These are phyloP conservation scores for Rhinichthys klamathensis DNA, from an alignment of 2,113 vertebrate genomes.

Conservation along the genomic window DNA sequence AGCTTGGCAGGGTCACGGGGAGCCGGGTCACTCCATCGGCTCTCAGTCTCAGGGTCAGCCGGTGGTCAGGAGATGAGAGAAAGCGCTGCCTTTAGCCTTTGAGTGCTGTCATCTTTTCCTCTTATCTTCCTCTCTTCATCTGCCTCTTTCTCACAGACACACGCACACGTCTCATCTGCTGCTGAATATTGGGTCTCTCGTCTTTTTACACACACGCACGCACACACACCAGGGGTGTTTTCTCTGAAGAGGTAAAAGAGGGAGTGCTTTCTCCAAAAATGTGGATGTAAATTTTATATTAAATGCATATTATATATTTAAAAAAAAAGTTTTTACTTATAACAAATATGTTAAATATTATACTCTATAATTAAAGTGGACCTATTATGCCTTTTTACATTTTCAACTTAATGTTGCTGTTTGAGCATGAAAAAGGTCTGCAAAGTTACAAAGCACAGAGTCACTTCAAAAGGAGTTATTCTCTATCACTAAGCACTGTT, in stretches of 20 bases:
- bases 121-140: slow-evolving; percentile 31
- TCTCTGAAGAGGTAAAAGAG: not conserved
- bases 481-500: no score
- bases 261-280: not conserved
- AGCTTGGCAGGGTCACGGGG: slow-evolving; percentile 39
- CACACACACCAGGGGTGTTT: slow-evolving; percentile 1
- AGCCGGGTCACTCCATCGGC: slow-evolving; percentile 26
- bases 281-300: not conserved
- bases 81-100: slow-evolving; percentile 36
- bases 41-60: slow-evolving; percentile 47
- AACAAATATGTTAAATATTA: no score
- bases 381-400: no score
- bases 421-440: no score
- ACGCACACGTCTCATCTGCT: slow-evolving; percentile 17
- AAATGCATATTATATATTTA: no score
- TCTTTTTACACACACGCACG: not conserved
- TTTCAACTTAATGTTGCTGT: no score
- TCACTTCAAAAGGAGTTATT: no score
- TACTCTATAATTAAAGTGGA: no score
- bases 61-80: slow-evolving; percentile 54
- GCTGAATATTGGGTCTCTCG: not conserved
- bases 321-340: no score
- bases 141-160: slow-evolving; percentile 23
- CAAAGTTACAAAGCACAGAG: no score
- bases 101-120: slow-evolving; percentile 39